Evolutionary conservation across 1,140 invertebrate species (phyloP).

Genomic region (Caenorhabditis briggsae): DNA sequence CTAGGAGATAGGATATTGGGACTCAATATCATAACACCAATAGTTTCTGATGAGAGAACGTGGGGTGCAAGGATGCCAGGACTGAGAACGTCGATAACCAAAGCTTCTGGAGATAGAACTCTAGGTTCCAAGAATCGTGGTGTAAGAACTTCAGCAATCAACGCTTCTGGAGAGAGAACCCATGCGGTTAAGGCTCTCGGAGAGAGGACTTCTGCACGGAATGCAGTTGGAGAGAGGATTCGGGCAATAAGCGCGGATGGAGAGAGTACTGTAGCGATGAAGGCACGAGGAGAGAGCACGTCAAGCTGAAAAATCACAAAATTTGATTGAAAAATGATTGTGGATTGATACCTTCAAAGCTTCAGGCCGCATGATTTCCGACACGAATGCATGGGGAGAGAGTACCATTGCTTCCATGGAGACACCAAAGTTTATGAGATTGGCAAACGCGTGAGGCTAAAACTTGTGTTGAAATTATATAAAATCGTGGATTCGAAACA

Average conservation of each 20-base stretch:
- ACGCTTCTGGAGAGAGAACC: slow-evolving; percentile 65
- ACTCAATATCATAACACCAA: slow-evolving; percentile 63
- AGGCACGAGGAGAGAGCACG: slow-evolving; percentile 60
- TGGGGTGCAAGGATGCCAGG: slow-evolving; percentile 65
- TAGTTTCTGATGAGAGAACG: slow-evolving; percentile 60
- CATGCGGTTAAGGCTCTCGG: slow-evolving; percentile 64
- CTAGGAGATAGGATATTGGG: slow-evolving; percentile 65
- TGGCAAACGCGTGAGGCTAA: slow-evolving; percentile 55
- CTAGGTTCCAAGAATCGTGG: slow-evolving; percentile 62
- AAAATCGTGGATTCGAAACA: no score
- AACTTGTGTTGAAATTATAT: not conserved
- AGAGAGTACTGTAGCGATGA: slow-evolving; percentile 62
- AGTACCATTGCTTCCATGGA: slow-evolving; percentile 60
- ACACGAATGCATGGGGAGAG: slow-evolving; percentile 61
- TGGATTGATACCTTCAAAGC: slow-evolving; percentile 47
- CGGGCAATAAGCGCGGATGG: slow-evolving; percentile 63
- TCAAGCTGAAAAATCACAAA: slow-evolving; percentile 54
- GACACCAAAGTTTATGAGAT: slow-evolving; percentile 41
- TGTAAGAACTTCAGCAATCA: slow-evolving; percentile 63
- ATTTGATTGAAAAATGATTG: not conserved
- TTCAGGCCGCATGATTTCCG: slow-evolving; percentile 61
- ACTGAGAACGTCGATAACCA: slow-evolving; percentile 66
- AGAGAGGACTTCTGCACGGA: slow-evolving; percentile 65
- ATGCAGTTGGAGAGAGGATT: slow-evolving; percentile 66
- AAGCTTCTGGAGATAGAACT: slow-evolving; percentile 63